Evolutionary conservation across 1,140 invertebrate species (phyloP).

Genomic region (Chelonus insularis): DNA sequence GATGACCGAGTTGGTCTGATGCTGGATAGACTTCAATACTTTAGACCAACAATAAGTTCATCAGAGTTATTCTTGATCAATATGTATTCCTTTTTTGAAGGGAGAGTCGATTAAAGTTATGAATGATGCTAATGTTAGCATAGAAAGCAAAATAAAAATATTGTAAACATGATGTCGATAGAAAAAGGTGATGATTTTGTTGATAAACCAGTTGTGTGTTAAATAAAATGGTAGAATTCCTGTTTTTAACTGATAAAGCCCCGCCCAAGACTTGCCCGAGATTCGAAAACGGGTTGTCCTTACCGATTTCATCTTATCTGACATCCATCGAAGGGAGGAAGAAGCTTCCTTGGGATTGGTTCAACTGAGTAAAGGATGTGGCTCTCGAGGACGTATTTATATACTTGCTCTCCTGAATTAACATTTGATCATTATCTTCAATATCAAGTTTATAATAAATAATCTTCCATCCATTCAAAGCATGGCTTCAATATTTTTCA

Average conservation of each 20-base stretch:
- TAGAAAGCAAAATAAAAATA: neutral
- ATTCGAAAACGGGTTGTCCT: constrained; percentile 18
- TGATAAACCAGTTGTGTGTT: constrained; percentile 28
- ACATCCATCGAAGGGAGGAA: constrained; percentile 11
- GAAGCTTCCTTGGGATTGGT: constrained; percentile 19
- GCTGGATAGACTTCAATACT: too few species aligned
- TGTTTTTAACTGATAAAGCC: constrained; percentile 8
- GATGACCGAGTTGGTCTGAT: too few species aligned
- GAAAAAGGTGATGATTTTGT: neutral
- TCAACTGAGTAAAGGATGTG: neutral
- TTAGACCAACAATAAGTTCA: too few species aligned
- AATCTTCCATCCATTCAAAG: too few species aligned
- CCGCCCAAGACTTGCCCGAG: constrained; percentile 12
- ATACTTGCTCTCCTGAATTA: too few species aligned
- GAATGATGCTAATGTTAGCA: too few species aligned
- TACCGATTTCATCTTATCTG: constrained; percentile 27
- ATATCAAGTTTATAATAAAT: too few species aligned
- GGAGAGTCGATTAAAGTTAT: too few species aligned
- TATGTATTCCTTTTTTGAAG: too few species aligned
- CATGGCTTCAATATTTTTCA: too few species aligned
- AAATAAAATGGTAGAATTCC: constrained; percentile 29
- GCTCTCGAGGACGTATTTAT: neutral
- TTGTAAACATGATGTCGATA: neutral
- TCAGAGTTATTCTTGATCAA: too few species aligned
- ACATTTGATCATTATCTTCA: too few species aligned